Conservation (phyloP, 2,797 vertebrate genomes). For the Rhinichthys osculus region DNA sequence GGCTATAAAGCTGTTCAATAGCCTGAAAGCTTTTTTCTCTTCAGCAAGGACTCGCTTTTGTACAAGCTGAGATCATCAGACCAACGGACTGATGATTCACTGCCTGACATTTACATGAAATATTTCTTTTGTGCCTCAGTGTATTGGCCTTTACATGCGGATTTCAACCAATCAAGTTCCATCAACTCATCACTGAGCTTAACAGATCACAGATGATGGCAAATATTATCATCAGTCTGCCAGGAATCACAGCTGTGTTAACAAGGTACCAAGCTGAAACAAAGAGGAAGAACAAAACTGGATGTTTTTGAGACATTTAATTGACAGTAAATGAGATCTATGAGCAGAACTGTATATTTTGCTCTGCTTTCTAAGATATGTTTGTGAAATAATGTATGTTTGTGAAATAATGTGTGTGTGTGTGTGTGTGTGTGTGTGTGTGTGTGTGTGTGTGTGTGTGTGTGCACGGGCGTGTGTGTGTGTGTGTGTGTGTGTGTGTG, state of each 20-base stretch:
- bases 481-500: too few relatives aligned
- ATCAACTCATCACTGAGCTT: not conserved
- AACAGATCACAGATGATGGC: not conserved
- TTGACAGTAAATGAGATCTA: not conserved
- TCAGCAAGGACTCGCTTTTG: not conserved
- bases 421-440: too few relatives aligned
- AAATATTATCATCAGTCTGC: not conserved
- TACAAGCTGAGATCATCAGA: not conserved
- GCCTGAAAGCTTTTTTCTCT: not conserved
- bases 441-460: too few relatives aligned
- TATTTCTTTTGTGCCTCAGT: constrained; percentile 21
- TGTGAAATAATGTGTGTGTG: too few relatives aligned
- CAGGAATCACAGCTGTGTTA: not conserved
- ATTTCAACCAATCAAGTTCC: constrained; percentile 19
- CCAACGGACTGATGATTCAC: constrained; percentile 19
- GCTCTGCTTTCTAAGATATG: not conserved
- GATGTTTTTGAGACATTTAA: not conserved
- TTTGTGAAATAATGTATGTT: not conserved
- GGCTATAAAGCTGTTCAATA: constrained; percentile 13
- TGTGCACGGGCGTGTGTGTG: too few relatives aligned
- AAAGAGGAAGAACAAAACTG: not conserved
- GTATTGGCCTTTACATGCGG: constrained; percentile 11
- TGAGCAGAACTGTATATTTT: not conserved
- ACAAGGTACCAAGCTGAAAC: not conserved
- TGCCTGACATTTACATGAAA: constrained; percentile 34